These are phyloP conservation scores for Achatina immaculata DNA, from an alignment of 1,140 invertebrate genomes.

Conservation along the genomic window DNA sequence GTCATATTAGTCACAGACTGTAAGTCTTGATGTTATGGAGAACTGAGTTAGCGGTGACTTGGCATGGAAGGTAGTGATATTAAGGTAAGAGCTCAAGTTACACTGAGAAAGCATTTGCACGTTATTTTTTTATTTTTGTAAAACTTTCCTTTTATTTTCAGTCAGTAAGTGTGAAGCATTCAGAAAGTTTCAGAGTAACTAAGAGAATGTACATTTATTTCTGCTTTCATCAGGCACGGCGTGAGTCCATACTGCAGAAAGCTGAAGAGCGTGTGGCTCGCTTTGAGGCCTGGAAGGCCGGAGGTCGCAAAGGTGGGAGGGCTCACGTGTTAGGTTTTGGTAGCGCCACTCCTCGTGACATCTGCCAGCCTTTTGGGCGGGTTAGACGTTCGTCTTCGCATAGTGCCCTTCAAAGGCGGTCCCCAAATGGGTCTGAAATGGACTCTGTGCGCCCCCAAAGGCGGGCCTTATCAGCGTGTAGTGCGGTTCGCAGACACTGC, in stretches of 20 bases:
- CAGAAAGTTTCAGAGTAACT: too few relatives aligned
- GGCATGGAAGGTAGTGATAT: too few relatives aligned
- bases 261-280: slow-evolving; percentile 62
- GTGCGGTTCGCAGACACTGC: slow-evolving; percentile 67
- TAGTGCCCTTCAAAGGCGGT: slow-evolving; percentile 60
- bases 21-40: too few relatives aligned
- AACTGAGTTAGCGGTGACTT: too few relatives aligned
- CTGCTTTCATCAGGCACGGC: slow-evolving; percentile 52
- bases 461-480: slow-evolving; percentile 66
- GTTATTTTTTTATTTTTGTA: too few relatives aligned
- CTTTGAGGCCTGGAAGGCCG: slow-evolving; percentile 65
- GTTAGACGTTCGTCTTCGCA: slow-evolving; percentile 66
- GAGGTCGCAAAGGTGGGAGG: slow-evolving; percentile 63
- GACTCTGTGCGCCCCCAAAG: slow-evolving; percentile 63
- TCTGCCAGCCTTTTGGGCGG: slow-evolving; percentile 65
- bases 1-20: too few relatives aligned
- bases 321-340: slow-evolving; percentile 63
- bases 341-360: slow-evolving; percentile 66
- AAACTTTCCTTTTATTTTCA: too few relatives aligned
- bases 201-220: too few relatives aligned
- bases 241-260: slow-evolving; percentile 62
- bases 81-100: too few relatives aligned
- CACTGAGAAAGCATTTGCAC: too few relatives aligned
- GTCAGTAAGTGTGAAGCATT: too few relatives aligned
- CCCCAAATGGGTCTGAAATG: slow-evolving; percentile 66